These are phyloP conservation scores for Dolichoris vasculosae DNA, from an alignment of 1,140 invertebrate species.

Conservation along the genomic window DNA sequence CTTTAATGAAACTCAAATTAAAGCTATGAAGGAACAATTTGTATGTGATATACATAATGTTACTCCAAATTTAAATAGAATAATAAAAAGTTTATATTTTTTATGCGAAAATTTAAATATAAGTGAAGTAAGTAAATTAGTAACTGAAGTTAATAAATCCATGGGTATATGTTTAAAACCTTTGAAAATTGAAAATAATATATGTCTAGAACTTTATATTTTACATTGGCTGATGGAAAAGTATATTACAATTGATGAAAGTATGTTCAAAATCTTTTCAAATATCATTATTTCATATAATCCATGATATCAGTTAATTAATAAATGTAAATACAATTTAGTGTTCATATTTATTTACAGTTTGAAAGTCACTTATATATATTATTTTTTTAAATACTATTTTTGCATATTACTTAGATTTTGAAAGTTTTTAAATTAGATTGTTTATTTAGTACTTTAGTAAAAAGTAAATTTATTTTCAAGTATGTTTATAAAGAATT, in stretches of 20 bases:
- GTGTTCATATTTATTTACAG: not conserved
- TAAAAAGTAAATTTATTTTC: too few species aligned
- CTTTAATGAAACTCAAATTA: slow-evolving; percentile 16
- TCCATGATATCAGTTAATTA: not conserved
- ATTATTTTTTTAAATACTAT: too few species aligned
- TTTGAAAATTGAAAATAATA: not conserved
- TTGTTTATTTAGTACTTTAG: too few species aligned
- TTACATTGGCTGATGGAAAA: slow-evolving; percentile 31
- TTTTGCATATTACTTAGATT: too few species aligned
- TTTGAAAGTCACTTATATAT: not conserved
- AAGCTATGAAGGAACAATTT: not conserved
- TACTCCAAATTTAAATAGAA: slow-evolving; percentile 30
- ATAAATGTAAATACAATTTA: not conserved
- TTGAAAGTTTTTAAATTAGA: too few species aligned
- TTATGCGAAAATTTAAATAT: slow-evolving; percentile 9
- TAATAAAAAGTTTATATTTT: slow-evolving; percentile 48
- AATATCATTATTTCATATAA: not conserved
- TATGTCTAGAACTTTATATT: slow-evolving; percentile 27
- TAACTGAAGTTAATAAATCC: slow-evolving; percentile 7
- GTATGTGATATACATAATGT: slow-evolving; percentile 6
- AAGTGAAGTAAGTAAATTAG: slow-evolving; percentile 12
- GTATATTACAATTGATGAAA: slow-evolving; percentile 36
- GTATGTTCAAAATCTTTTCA: not conserved
- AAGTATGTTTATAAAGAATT: too few species aligned
- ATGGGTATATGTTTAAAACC: not conserved